These are phyloP conservation scores for Muricea muricata DNA, from an alignment of 92 coral and sea anemone species.

Conservation along the genomic window DNA sequence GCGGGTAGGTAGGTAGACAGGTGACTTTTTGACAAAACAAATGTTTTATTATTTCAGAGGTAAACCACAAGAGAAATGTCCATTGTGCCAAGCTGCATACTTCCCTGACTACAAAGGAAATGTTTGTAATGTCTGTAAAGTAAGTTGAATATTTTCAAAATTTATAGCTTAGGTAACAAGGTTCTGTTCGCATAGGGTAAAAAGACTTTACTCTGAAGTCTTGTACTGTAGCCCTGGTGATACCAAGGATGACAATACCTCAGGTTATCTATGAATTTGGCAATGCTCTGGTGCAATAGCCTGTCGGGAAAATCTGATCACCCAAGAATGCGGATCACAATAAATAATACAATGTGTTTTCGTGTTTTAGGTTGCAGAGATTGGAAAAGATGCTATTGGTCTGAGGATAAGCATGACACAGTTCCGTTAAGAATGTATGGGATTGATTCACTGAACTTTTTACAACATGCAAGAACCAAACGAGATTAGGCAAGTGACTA, in stretches of 20 bases:
- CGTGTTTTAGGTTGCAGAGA: slow-evolving; percentile 84
- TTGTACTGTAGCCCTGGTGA: too few relatives aligned
- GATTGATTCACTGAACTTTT: neutral
- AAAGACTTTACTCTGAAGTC: too few relatives aligned
- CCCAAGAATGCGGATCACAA: too few relatives aligned
- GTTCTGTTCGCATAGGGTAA: neutral
- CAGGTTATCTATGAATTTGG: too few relatives aligned
- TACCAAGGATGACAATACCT: too few relatives aligned
- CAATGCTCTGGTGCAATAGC: too few relatives aligned
- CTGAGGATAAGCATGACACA: slow-evolving; percentile 91
- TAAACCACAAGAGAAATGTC: slow-evolving; percentile 96
- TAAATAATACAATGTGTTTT: too few relatives aligned
- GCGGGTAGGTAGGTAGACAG: too few relatives aligned
- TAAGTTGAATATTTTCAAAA: too few relatives aligned
- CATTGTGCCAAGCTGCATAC: slow-evolving; percentile 92
- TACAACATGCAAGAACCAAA: neutral
- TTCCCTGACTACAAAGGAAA: slow-evolving; percentile 94
- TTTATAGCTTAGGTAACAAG: too few relatives aligned
- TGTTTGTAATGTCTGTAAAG: slow-evolving; percentile 92
- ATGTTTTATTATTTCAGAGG: slow-evolving; percentile 65
- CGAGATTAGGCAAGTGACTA: neutral
- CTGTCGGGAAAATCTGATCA: too few relatives aligned
- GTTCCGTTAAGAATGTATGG: slow-evolving; percentile 71
- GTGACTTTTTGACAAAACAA: too few relatives aligned
- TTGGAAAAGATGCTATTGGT: slow-evolving; percentile 95